Conservation (phyloP, 2,888 invertebrate genomes). For the Saturnia pavonia region DNA sequence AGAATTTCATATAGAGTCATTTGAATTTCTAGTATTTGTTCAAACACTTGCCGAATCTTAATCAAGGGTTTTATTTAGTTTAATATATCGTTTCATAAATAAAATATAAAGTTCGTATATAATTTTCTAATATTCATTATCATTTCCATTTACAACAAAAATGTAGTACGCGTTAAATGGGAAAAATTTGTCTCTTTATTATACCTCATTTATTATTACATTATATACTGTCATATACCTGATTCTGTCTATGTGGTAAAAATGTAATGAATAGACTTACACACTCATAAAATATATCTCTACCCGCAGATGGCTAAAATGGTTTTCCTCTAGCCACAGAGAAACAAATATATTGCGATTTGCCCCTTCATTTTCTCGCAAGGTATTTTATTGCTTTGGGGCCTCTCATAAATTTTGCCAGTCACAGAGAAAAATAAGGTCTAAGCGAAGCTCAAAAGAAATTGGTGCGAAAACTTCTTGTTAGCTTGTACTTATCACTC, state of each 20-base stretch:
- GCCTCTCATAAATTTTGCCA: conserved; percentile 78
- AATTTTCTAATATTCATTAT: not conserved
- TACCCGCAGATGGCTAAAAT: conserved; percentile 68
- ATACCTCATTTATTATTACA: not conserved
- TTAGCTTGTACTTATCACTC: conserved; percentile 68
- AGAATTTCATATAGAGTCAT: not conserved
- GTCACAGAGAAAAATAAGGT: conserved; percentile 78
- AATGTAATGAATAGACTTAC: conserved; percentile 55
- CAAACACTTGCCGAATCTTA: too few relatives aligned
- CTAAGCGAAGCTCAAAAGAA: conserved; percentile 61
- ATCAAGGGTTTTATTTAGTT: too few relatives aligned
- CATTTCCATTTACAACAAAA: not conserved
- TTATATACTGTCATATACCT: conserved; percentile 25
- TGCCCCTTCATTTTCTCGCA: conserved; percentile 80
- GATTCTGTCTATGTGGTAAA: conserved; percentile 25
- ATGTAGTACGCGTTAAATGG: not conserved
- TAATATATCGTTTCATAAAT: not conserved
- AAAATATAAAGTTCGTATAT: not conserved
- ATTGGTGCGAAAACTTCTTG: conserved; percentile 73
- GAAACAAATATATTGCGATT: conserved; percentile 80
- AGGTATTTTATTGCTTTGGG: conserved; percentile 81
- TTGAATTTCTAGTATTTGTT: too few relatives aligned
- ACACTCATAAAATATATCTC: conserved; percentile 62
- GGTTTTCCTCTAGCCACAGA: conserved; percentile 70
- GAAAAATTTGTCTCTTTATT: not conserved